Base-by-base conservation (phyloP, 92 coral and sea anemone genomes). In the Porites rus region DNA sequence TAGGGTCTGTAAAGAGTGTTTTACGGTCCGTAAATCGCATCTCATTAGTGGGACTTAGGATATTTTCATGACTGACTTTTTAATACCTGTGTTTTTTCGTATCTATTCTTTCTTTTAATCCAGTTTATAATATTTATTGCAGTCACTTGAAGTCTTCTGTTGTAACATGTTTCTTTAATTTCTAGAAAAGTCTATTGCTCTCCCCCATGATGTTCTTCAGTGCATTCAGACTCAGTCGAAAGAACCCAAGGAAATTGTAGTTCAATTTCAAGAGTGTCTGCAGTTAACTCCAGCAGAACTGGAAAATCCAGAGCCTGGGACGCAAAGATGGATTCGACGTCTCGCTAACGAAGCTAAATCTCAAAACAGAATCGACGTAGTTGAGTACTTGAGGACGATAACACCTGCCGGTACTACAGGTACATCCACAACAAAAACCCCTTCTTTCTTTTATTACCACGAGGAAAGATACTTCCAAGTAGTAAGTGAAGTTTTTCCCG, bases 401-500 rank as follows among this genome's bases (percentile, higher is more conserved):
- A 11, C 77, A 51, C 38, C 77, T 51, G 62, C 77, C 61, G 77
- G 62, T 11, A 73, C 62, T 51, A 73, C 62, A 1, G 77, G 77
- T 73, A 61, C n/a, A 46, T 73, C 8, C 7, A 9, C 21, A 13
- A 38, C 50, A 4, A 3, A 6, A 19, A 17, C 12, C 4, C 46
- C 46, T 38, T 38, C 31, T 12, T 12, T 67, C 11, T 67, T 67
- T 2, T 0, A 25, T 4, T 4, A 19, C 31, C 12, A 0, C 24
- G 31, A 67, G 11, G 1, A 8, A n/a, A 20, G 24, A 19, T 28
- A 4, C 46, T 38, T 38, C 46, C 0, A 38, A 38, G 46, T 38
- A 38, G 46, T 38, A 4, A 38, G 46, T 1, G 14, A 13, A 8
- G 0, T 6, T n/a, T 67, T 19, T 0, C 24, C 31, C 16, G 11